Conservation (phyloP, 2,113 vertebrate genomes). For the Otis tarda region DNA sequence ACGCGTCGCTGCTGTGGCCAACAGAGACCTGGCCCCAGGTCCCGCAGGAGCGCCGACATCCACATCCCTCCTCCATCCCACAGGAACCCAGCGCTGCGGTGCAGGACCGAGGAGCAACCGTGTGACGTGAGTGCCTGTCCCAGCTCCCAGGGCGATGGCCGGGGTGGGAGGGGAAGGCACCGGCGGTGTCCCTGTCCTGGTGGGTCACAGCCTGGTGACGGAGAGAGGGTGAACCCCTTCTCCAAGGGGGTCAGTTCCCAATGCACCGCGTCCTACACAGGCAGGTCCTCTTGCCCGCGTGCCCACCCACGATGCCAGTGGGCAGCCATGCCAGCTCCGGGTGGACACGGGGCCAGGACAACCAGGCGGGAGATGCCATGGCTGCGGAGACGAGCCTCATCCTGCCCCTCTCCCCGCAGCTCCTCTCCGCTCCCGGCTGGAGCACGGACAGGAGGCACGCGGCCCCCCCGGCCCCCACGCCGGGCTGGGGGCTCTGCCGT, state of each 20-base stretch:
- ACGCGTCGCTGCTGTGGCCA: not conserved
- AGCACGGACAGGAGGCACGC: not conserved
- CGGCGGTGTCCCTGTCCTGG: not conserved
- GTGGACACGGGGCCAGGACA: not conserved
- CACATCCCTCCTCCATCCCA: not conserved
- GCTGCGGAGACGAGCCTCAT: fast-evolving
- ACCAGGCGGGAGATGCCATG: fast-evolving
- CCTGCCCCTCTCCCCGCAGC: not conserved
- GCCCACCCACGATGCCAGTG: not conserved
- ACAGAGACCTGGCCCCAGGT: fast-evolving
- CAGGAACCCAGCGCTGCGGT: not conserved
- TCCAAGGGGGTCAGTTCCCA: not conserved
- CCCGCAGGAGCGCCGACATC: fast-evolving
- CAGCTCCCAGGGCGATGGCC: not conserved
- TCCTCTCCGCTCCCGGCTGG: not conserved
- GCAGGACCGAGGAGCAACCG: conserved; percentile 8
- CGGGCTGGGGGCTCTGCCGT: not conserved
- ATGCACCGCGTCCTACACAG: fast-evolving
- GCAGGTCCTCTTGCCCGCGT: not conserved
- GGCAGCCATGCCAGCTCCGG: not conserved
- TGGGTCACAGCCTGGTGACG: not conserved
- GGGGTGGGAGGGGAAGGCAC: not conserved
- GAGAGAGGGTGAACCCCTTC: not conserved
- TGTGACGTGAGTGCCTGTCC: conserved; percentile 55
- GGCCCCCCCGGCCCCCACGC: not conserved